Conservation (phyloP, 2,797 vertebrate species). For the Enteromius thamalakanensis region DNA sequence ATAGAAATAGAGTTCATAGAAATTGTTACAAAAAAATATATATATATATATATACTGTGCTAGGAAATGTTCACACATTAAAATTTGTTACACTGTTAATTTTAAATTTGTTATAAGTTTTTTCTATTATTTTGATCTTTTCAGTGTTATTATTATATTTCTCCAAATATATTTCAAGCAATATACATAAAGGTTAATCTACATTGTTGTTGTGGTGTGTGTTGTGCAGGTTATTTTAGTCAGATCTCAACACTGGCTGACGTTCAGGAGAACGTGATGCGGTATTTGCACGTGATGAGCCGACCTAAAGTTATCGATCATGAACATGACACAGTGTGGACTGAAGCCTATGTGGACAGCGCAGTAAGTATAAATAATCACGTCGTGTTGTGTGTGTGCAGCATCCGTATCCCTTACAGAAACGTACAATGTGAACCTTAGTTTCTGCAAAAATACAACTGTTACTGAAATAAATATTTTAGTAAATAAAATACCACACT, state of each 20-base stretch:
- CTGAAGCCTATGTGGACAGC: constrained; percentile 95
- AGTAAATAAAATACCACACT: neutral
- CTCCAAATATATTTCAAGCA: too few relatives aligned
- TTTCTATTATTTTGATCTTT: too few relatives aligned
- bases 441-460: neutral
- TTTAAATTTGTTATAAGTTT: too few relatives aligned
- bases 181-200: neutral
- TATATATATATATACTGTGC: neutral
- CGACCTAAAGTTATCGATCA: constrained; percentile 97
- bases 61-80: too few relatives aligned
- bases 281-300: constrained; percentile 96
- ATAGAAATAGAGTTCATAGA: neutral
- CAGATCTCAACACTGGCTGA: constrained; percentile 97
- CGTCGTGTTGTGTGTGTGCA: neutral
- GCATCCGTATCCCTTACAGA: constrained; percentile 14
- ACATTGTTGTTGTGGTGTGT: neutral
- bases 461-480: neutral
- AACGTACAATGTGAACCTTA: neutral
- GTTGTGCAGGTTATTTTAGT: constrained; percentile 89
- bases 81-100: too few relatives aligned
- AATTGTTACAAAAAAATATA: constrained; percentile 5
- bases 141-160: too few relatives aligned
- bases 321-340: constrained; percentile 96
- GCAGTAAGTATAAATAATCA: constrained; percentile 82
- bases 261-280: constrained; percentile 97